These are phyloP conservation scores for Samia ricini DNA, from an alignment of 1,140 invertebrate species.

Conservation along the genomic window DNA sequence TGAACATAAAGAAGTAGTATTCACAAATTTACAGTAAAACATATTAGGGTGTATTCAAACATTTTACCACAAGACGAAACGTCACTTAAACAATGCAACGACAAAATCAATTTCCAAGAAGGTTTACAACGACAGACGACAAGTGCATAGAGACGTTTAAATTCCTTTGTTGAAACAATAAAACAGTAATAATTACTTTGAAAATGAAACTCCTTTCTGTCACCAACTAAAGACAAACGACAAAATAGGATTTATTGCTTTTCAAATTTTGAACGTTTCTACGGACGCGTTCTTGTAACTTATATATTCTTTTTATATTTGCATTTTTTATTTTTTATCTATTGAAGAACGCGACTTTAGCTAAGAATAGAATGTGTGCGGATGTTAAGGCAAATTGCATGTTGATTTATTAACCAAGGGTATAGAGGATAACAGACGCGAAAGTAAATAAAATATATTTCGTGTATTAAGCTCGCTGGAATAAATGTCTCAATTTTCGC, in stretches of 20 bases:
- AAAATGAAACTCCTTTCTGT: slow-evolving; percentile 9
- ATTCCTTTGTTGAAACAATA: slow-evolving; percentile 15
- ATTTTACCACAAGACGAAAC: background rate
- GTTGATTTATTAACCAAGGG: background rate
- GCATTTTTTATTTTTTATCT: background rate
- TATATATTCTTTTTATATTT: slow-evolving; percentile 9
- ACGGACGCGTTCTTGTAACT: slow-evolving; percentile 10
- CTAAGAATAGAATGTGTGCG: background rate
- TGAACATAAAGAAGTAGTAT: background rate
- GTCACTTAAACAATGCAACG: background rate
- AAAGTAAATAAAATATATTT: background rate
- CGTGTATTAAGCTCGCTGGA: background rate
- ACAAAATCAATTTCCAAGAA: slow-evolving; percentile 34
- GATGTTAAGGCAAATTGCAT: background rate
- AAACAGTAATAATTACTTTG: slow-evolving; percentile 19
- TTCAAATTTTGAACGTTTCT: slow-evolving; percentile 12
- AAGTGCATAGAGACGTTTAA: background rate
- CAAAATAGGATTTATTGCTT: background rate
- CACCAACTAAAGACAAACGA: background rate
- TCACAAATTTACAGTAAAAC: background rate
- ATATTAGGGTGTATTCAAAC: background rate
- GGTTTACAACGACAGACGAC: slow-evolving; percentile 26
- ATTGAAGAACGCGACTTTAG: background rate
- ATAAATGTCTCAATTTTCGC: background rate
- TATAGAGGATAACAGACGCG: background rate